Conservation (phyloP, 2,888 invertebrate species). For the Conops quadrifasciatus region DNA sequence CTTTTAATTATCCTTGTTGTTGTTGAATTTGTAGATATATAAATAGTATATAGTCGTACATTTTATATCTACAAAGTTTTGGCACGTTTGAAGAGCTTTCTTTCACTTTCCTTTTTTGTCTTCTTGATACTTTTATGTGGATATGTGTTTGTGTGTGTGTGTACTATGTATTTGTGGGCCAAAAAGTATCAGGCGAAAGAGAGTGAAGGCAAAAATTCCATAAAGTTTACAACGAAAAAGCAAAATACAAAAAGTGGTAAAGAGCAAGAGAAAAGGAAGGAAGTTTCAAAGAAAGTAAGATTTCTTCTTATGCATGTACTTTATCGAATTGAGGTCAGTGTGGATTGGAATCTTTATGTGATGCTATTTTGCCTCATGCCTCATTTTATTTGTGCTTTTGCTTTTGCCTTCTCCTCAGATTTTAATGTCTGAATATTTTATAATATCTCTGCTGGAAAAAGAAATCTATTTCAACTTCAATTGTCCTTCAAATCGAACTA, state of each 20-base stretch:
- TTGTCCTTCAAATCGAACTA: no score
- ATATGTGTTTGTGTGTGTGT: constrained; percentile 11
- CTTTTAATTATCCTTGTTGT: not conserved
- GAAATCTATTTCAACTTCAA: no score
- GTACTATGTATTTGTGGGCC: not conserved
- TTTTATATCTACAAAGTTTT: not conserved
- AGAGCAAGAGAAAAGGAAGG: no score
- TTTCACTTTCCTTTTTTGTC: not conserved
- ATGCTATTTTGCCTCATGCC: not conserved
- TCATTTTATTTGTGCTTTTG: not conserved
- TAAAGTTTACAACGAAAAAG: constrained; percentile 12
- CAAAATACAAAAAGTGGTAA: not conserved
- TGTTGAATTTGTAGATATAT: not conserved
- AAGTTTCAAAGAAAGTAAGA: no score
- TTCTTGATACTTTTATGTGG: constrained; percentile 17
- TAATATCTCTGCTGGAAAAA: no score
- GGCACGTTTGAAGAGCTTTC: constrained; percentile 21
- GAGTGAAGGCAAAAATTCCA: not conserved
- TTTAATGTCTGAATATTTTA: no score
- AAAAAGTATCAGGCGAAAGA: not conserved
- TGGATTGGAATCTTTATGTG: not conserved
- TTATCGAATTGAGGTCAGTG: not conserved
- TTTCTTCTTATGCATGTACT: not conserved
- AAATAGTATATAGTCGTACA: not conserved
- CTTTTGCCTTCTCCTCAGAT: not conserved